Conservation (phyloP, 2,888 invertebrate genomes). For the Lycia hirtaria region DNA sequence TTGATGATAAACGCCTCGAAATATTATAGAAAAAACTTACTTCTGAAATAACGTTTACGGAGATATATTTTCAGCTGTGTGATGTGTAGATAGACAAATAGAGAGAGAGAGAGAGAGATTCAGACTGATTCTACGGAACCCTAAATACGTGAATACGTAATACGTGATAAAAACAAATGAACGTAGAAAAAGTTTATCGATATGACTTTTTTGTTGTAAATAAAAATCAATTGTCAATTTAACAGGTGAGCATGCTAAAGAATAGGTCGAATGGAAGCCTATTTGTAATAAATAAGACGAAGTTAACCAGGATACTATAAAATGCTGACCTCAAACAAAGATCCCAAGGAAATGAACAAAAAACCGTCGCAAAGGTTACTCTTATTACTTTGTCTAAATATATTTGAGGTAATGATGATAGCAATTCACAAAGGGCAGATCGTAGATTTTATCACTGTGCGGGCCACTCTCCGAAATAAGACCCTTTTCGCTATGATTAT, state of each 20-base stretch:
- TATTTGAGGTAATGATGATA: slow-evolving; percentile 34
- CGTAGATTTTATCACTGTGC: slow-evolving; percentile 27
- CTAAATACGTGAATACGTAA: too few relatives aligned
- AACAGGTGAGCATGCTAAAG: slow-evolving; percentile 1
- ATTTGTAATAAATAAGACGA: slow-evolving; percentile 27
- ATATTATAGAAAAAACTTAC: too few relatives aligned
- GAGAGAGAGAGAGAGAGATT: too few relatives aligned
- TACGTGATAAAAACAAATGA: too few relatives aligned
- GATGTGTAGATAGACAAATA: too few relatives aligned
- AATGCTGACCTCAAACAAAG: slow-evolving; percentile 20
- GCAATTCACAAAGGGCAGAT: slow-evolving; percentile 34
- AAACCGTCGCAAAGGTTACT: slow-evolving; percentile 15
- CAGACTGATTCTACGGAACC: too few relatives aligned
- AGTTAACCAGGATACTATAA: slow-evolving; percentile 10
- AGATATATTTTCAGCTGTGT: too few relatives aligned
- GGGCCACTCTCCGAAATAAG: slow-evolving; percentile 29
- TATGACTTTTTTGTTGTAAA: too few relatives aligned
- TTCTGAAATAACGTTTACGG: too few relatives aligned
- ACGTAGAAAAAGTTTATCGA: too few relatives aligned
- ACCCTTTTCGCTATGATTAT: slow-evolving; percentile 26
- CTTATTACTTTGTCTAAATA: slow-evolving; percentile 36
- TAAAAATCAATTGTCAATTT: too few relatives aligned
- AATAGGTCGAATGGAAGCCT: slow-evolving; percentile 15
- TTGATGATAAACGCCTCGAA: too few relatives aligned
- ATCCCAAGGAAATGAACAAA: slow-evolving; percentile 20